Evolutionary conservation across 2,888 invertebrate species (phyloP).

Genomic region (Epirrhoe alternata): DNA sequence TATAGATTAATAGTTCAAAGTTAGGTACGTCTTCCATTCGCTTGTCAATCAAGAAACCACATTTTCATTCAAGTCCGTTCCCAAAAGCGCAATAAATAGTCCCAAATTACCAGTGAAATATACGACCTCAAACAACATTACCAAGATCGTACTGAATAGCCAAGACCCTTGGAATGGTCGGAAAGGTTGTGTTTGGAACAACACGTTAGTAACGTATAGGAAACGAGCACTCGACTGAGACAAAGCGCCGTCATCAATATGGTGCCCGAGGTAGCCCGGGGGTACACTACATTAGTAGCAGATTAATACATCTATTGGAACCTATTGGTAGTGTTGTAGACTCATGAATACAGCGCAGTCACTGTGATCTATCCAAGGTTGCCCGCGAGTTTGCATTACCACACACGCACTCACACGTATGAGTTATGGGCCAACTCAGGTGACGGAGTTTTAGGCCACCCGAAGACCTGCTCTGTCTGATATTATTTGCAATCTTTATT

Average conservation of each 20-base stretch:
- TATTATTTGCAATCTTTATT: no score
- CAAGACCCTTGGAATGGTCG: constrained; percentile 52
- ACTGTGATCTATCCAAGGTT: neutral
- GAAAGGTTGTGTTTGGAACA: constrained; percentile 65
- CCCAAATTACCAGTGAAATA: constrained; percentile 40
- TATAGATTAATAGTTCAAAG: neutral
- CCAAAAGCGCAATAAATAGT: constrained; percentile 31
- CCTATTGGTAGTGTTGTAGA: constrained; percentile 50
- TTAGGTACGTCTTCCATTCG: neutral
- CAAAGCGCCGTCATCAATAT: constrained; percentile 78
- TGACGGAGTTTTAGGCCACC: no score
- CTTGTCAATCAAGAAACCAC: constrained; percentile 20
- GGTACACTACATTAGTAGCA: constrained; percentile 76
- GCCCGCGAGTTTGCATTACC: no score
- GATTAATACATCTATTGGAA: constrained; percentile 74
- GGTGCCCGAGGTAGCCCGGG: constrained; percentile 40
- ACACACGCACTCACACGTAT: no score
- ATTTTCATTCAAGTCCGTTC: constrained; percentile 23
- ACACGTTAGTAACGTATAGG: constrained; percentile 65
- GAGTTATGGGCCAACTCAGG: no score
- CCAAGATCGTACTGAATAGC: constrained; percentile 63
- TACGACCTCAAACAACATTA: constrained; percentile 53
- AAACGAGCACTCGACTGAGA: constrained; percentile 71
- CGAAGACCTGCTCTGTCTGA: no score
- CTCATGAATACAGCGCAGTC: constrained; percentile 6